Percentiles rank a stretch among this genome's conserved stretches.
These are phyloP conservation scores for Liparis tanakae DNA, from an alignment of 2,797 vertebrate genomes.

Conservation along the genomic window DNA sequence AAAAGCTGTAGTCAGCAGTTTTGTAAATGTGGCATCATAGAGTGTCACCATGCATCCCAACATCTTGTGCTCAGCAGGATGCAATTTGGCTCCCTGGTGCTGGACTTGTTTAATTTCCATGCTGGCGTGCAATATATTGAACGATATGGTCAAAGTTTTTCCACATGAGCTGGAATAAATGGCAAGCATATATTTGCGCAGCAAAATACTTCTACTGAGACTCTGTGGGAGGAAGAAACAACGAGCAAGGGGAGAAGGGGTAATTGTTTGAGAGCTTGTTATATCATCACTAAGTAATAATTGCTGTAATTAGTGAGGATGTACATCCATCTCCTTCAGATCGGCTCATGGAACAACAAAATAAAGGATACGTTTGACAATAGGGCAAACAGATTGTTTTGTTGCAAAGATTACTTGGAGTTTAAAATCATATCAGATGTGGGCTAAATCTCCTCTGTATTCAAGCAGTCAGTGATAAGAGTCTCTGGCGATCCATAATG, in stretches of 20 bases:
- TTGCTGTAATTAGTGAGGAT: conserved; percentile 79
- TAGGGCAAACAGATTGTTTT: conserved; percentile 80
- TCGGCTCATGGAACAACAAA: conserved; percentile 61
- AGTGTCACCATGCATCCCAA: conserved; percentile 68
- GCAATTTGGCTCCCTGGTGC: conserved; percentile 59
- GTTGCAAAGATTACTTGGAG: conserved; percentile 76
- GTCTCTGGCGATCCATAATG: conserved; percentile 74
- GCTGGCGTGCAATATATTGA: conserved; percentile 55
- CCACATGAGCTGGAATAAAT: conserved; percentile 59
- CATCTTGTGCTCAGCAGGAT: conserved; percentile 78
- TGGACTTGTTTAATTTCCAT: conserved; percentile 62
- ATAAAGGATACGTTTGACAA: conserved; percentile 76
- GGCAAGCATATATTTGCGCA: conserved; percentile 60
- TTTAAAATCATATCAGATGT: conserved; percentile 82
- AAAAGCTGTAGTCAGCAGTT: conserved; percentile 68
- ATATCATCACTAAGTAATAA: conserved; percentile 78
- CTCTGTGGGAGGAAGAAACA: conserved; percentile 64
- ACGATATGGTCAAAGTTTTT: conserved; percentile 58
- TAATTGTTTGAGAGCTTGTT: conserved; percentile 79
- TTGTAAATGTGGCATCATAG: conserved; percentile 67
- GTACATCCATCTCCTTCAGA: conserved; percentile 72
- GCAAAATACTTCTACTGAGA: conserved; percentile 49
- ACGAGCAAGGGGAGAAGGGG: conserved; percentile 41
- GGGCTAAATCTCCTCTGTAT: conserved; percentile 72
- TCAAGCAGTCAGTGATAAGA: conserved; percentile 70